Evolutionary conservation across 2,797 vertebrate species (phyloP), one percentile per base, ranked within the genome.

Genomic region (Myiothlypis coronata): DNA sequence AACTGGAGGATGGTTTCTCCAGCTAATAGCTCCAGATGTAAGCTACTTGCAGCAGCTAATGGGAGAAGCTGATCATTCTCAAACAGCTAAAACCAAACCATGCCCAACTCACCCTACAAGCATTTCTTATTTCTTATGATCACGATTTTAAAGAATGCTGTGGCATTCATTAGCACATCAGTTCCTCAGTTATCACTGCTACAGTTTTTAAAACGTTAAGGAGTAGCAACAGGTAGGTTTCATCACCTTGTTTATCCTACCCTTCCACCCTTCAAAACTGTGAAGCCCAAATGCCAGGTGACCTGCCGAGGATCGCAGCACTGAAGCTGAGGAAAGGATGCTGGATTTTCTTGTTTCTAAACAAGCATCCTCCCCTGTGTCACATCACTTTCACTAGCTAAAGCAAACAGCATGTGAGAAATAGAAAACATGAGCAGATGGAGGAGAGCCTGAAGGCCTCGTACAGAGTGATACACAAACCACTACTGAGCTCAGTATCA

Each of bases 401-500:
- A 76, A 55, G 72, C 14, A 46, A 11, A 27, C 28, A 78, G 57
- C 23, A 28, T 19, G 34, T 18, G 56, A 91, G 71, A 80, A 80
- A 89, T 0, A 78, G 80, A 72, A 83, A 88, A 86, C 8, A 27
- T 43, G 87, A 86, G 80, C 69, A 88, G 76, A 88, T 32, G 41
- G 90, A 94, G n/a, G 30, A 69, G 27, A 17, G 55, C 81, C 84
- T 3, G 3, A 59, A 91, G 78, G 84, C 71, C 75, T 76, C 17
- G 4, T 4, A 46, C 16, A 15, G 12, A 78, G 59, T 0, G 15
- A 86, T 41, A 71, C 23, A 43, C 53, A 47, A 67, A 89, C 41
- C 1, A 0, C 78, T 28, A 39, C 41, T 5, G 18, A 1, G 7
- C 37, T 77, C 12, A 5, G 46, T 44, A 89, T 76, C 82, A 22